Evolutionary conservation across 2,797 vertebrate genomes (phyloP).

Genomic region (Cichlasoma orientale): DNA sequence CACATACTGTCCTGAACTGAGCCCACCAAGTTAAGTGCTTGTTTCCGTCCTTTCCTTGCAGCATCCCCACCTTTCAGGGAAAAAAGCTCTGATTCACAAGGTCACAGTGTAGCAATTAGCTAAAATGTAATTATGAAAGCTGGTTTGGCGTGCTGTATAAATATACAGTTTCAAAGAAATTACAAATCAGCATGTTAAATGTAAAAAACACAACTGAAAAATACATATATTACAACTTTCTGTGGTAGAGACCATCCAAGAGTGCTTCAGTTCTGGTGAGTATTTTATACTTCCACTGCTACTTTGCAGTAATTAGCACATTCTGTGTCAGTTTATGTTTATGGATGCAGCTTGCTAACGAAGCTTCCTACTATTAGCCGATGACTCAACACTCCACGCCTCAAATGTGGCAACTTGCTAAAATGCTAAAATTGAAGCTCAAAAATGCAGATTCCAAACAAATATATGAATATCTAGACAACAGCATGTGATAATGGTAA

Average conservation of each 20-base stretch:
- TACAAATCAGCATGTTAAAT: background rate
- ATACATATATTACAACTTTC: background rate
- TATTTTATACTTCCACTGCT: no score
- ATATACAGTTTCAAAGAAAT: background rate
- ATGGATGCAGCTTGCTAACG: background rate
- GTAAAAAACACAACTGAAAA: background rate
- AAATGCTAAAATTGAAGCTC: background rate
- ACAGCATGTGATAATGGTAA: no score
- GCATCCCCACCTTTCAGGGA: conserved; percentile 33
- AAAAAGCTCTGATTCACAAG: background rate
- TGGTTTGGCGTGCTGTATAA: background rate
- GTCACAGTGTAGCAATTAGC: background rate
- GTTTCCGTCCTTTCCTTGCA: conserved; percentile 8
- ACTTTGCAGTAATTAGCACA: background rate
- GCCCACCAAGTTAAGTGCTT: conserved; percentile 30
- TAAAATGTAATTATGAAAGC: background rate
- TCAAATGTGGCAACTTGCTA: background rate
- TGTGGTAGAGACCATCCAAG: background rate
- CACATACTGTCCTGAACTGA: conserved; percentile 48
- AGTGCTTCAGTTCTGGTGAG: background rate
- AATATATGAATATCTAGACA: no score
- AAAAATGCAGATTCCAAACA: background rate
- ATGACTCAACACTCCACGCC: background rate
- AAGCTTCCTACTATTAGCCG: background rate
- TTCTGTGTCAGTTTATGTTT: background rate